Evolutionary conservation across 64 coral and sea anemone species (phyloP).

Genomic region (Montipora cactus): DNA sequence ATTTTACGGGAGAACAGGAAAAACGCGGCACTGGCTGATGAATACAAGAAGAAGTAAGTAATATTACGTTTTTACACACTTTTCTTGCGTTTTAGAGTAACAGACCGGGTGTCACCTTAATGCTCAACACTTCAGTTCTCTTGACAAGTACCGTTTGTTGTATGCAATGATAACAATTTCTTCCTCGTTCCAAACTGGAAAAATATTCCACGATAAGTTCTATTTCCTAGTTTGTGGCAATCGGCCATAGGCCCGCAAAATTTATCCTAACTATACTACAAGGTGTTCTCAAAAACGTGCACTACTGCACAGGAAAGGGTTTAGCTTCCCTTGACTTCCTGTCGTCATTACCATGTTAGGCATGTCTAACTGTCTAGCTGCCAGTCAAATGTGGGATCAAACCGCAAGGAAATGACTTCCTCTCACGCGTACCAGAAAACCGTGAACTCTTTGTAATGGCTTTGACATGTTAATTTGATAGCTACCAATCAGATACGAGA

Average conservation of each 20-base stretch:
- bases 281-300: background rate
- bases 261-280: background rate
- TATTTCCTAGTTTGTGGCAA: background rate
- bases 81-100: background rate
- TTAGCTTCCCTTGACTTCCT: no score
- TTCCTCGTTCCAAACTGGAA: background rate
- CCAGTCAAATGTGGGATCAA: no score
- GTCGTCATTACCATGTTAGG: no score
- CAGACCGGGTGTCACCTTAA: background rate
- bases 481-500: background rate
- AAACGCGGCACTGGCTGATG: conserved; percentile 61
- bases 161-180: no score
- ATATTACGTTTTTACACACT: background rate
- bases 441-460: background rate
- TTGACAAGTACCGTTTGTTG: background rate
- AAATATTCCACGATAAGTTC: background rate
- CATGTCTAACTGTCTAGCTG: no score
- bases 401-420: no score
- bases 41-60: conserved; percentile 85
- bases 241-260: background rate
- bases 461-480: background rate
- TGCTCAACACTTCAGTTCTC: background rate
- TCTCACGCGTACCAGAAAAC: background rate
- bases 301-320: no score
- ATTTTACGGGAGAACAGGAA: conserved; percentile 78